Evolutionary conservation across 2,797 vertebrate genomes (phyloP).

Genomic region (Falco cherrug): DNA sequence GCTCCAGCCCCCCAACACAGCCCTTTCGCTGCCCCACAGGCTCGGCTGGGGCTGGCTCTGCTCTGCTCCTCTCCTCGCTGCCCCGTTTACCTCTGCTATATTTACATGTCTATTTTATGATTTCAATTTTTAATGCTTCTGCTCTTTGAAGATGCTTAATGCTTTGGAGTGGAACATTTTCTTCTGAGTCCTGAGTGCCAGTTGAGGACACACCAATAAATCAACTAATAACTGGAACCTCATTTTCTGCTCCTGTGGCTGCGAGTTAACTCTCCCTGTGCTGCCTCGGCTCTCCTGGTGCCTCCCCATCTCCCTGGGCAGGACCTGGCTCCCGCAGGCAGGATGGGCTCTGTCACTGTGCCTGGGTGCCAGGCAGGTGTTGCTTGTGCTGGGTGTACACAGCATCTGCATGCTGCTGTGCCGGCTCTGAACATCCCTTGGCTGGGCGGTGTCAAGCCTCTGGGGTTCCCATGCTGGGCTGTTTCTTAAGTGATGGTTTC

Average conservation of each 20-base stretch:
- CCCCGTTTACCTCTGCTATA: conserved; percentile 74
- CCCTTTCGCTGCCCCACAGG: not conserved
- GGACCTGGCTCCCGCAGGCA: not conserved
- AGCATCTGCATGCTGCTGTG: not conserved
- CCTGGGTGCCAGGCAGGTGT: not conserved
- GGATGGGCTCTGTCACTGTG: not conserved
- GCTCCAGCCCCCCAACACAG: not conserved
- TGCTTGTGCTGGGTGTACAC: not conserved
- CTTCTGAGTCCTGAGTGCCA: conserved; percentile 78
- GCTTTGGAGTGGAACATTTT: conserved; percentile 83
- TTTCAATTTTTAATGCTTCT: conserved; percentile 86
- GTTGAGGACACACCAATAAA: conserved; percentile 82
- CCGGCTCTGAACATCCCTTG: not conserved
- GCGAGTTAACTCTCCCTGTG: conserved; percentile 65
- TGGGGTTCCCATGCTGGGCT: not conserved
- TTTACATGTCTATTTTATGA: conserved; percentile 83
- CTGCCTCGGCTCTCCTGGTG: not conserved
- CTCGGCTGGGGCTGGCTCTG: not conserved
- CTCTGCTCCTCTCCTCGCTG: not conserved
- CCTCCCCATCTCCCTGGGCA: not conserved
- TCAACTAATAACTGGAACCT: conserved; percentile 82
- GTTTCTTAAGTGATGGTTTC: not conserved
- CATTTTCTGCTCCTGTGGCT: conserved; percentile 74
- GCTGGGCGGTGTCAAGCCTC: not conserved
- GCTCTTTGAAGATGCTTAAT: conserved; percentile 84